phyloP scores from a whole-genome alignment of 2,113 vertebrate genomes.

The Morphnarchus princeps region DNA sequence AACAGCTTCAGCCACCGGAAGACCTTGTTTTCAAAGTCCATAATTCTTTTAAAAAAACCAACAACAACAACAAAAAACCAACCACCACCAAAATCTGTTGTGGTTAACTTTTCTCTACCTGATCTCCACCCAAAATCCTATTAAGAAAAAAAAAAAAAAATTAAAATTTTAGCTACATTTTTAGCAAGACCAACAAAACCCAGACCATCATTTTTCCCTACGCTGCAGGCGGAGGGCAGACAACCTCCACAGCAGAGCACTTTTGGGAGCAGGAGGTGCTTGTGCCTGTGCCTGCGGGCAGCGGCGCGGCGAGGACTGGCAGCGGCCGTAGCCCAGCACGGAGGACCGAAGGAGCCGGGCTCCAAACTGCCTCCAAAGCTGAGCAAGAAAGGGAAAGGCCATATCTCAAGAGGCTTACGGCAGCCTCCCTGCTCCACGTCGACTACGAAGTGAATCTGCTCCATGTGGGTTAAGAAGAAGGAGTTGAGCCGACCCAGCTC shows the following conservation, averaged over 20 bases:
- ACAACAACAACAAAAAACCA: background rate
- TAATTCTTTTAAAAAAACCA: background rate
- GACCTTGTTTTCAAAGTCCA: background rate
- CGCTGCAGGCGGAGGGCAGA: background rate
- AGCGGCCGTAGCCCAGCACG: rapidly evolving
- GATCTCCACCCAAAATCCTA: background rate
- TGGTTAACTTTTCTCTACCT: background rate
- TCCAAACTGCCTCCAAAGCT: background rate
- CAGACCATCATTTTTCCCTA: background rate
- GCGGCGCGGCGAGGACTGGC: rapidly evolving
- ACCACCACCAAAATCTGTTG: background rate
- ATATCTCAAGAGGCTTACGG: rapidly evolving
- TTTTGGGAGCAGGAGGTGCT: background rate
- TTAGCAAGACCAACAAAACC: background rate
- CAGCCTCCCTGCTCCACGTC: background rate
- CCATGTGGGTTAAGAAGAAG: background rate
- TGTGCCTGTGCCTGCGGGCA: rapidly evolving
- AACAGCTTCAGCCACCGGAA: background rate
- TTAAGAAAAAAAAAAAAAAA: background rate
- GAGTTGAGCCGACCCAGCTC: background rate
- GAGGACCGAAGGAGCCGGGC: background rate
- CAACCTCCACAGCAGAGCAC: background rate
- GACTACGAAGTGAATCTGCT: background rate
- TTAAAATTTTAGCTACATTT: background rate
- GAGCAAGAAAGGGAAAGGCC: background rate